These are phyloP conservation scores for Apis cerana DNA, from an alignment of 1,140 invertebrate species.

Conservation along the genomic window DNA sequence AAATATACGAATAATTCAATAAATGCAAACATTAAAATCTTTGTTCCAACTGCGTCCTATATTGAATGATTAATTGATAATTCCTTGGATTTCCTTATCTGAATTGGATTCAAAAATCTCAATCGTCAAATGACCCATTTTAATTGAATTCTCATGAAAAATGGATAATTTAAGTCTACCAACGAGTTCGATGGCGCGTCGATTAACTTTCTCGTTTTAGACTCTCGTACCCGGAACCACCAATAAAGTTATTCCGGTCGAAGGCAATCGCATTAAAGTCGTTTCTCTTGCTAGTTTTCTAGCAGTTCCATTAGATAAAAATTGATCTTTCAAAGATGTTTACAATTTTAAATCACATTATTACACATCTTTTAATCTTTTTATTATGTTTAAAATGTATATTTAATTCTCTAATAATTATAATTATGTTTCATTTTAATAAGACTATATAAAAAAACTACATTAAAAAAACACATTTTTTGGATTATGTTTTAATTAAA, in stretches of 20 bases:
- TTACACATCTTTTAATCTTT: not conserved
- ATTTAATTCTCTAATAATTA: too few relatives aligned
- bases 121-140: slow-evolving; percentile 65
- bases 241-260: slow-evolving; percentile 63
- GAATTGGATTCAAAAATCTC: slow-evolving; percentile 50
- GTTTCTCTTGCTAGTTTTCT: slow-evolving; percentile 35
- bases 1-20: not conserved
- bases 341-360: slow-evolving; percentile 14
- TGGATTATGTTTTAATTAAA: too few relatives aligned
- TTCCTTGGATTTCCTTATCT: not conserved
- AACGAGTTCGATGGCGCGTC: slow-evolving; percentile 42
- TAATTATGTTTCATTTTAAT: too few relatives aligned
- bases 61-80: not conserved
- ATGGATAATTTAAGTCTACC: slow-evolving; percentile 59
- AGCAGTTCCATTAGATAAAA: slow-evolving; percentile 35
- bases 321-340: not conserved
- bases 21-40: not conserved
- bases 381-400: too few relatives aligned
- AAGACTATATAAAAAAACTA: too few relatives aligned
- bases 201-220: slow-evolving; percentile 58
- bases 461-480: too few relatives aligned
- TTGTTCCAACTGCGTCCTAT: not conserved
- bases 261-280: slow-evolving; percentile 55
- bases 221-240: slow-evolving; percentile 57
- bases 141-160: slow-evolving; percentile 72